Evolutionary conservation across 2,113 vertebrate species (phyloP), one percentile per base, ranked within the genome.

Genomic region (Odontesthes bonariensis): DNA sequence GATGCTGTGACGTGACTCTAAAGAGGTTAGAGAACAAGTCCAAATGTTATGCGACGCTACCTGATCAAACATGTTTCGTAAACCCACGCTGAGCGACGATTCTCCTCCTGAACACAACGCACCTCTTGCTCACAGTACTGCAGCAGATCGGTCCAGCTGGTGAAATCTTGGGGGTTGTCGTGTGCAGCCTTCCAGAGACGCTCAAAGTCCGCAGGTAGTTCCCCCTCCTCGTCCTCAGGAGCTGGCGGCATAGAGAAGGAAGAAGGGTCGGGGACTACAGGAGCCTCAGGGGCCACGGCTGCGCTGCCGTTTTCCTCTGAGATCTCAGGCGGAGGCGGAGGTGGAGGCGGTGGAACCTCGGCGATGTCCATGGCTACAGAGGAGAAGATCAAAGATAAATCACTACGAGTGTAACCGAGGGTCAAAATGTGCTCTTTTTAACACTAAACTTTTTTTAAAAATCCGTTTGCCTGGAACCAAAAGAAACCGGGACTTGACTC

Each of bases 111-210:
- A 53, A 19, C 23, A 51, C 17, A 58, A 62, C 82, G 56, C 62
- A 96, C 96, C 95, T 95, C 94, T 73, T 95, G 94, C 79, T 96
- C 95, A n/a, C 95, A 95, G 53, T 94, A 95, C 57, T 95, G 94
- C 55, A 96, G 85, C 51, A 96, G 87, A 49, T 96, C 95, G 0
- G 94, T 96, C 96, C 96, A 96, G 62, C 86, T 90, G 6, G 91
- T 90, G 80, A 96, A 96, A 69, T 96, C 94, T 51, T 92, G 92
- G 8, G 94, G 95, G 73, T 92, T 95, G 56, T 93, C 89, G 0
- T 86, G 79, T 6, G 93, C 92, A 0, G 88, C 86, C 22, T 91
- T 93, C 95, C 95, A 96, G 20, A 94, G 83, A 35, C 85, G 91
- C 46, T 94, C 93, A 64, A 96, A 96, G 38, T 95, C 95, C 1